A percentile compares a stretch with the other conserved stretches of the same genome.
Evolutionary conservation across 2,797 vertebrate genomes (phyloP).

Genomic region (Leptatherina wallacei): DNA sequence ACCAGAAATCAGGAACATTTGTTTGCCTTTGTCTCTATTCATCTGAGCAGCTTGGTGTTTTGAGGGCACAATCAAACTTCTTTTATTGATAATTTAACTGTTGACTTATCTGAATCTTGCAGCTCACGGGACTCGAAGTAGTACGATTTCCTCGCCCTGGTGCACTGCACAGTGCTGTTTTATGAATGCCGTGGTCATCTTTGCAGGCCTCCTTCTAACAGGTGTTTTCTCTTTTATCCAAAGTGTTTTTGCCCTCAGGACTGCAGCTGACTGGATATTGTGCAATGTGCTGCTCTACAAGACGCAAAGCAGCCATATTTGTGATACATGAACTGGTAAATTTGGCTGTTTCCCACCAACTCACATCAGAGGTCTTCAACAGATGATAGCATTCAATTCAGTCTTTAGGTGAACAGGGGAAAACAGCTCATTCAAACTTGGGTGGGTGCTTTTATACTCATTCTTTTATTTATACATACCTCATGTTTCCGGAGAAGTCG

Average conservation of each 20-base stretch:
- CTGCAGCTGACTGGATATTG: constrained; percentile 48
- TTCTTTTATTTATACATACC: constrained; percentile 8
- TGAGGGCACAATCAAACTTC: neutral
- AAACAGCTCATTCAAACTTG: constrained; percentile 4
- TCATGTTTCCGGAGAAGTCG: constrained; percentile 7
- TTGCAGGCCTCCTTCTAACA: constrained; percentile 13
- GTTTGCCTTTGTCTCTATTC: neutral
- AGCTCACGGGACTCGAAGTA: constrained; percentile 5
- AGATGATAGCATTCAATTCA: neutral
- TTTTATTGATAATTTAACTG: neutral
- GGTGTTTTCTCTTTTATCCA: constrained; percentile 19
- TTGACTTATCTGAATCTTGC: neutral
- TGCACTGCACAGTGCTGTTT: neutral
- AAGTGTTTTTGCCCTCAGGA: constrained; percentile 41
- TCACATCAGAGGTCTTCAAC: constrained; percentile 21
- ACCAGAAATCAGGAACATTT: neutral
- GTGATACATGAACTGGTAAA: constrained; percentile 40
- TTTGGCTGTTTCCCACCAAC: constrained; percentile 37
- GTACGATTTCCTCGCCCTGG: neutral
- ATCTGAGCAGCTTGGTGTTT: neutral
- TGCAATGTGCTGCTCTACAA: constrained; percentile 30
- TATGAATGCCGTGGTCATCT: neutral
- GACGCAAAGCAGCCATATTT: constrained; percentile 24
- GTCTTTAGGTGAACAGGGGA: constrained; percentile 4
- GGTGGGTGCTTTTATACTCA: neutral